A percentile compares a stretch with the other conserved stretches of the same genome.
Conservation (phyloP, 1,140 invertebrate species). For the Diabrotica virgifera region DNA sequence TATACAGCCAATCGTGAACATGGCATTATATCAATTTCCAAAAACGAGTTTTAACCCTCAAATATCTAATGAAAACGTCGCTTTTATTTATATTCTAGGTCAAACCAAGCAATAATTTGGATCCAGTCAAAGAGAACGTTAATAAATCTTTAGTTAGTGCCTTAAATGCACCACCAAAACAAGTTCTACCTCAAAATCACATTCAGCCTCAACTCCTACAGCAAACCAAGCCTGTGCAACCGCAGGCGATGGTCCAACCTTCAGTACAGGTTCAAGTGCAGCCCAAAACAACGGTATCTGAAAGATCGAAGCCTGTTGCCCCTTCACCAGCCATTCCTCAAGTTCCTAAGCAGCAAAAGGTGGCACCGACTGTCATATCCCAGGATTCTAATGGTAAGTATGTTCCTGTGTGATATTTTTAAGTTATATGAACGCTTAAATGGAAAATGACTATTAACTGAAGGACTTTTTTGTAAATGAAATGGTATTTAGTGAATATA, state of each 20-base stretch:
- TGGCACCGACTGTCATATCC: slow-evolving; percentile 13
- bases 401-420: not conserved
- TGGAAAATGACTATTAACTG: too few relatives aligned
- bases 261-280: slow-evolving; percentile 30
- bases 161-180: slow-evolving; percentile 27
- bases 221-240: slow-evolving; percentile 29
- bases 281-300: slow-evolving; percentile 6
- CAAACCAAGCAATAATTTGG: slow-evolving; percentile 20
- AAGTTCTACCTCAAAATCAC: slow-evolving; percentile 34
- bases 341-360: slow-evolving; percentile 22
- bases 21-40: too few relatives aligned
- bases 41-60: too few relatives aligned
- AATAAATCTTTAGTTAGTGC: slow-evolving; percentile 29
- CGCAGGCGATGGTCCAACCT: slow-evolving; percentile 32
- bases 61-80: not conserved
- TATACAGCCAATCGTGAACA: too few relatives aligned
- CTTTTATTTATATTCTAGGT: slow-evolving; percentile 1
- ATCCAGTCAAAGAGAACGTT: slow-evolving; percentile 27
- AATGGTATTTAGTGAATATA: too few relatives aligned
- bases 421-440: too few relatives aligned
- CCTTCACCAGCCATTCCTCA: slow-evolving; percentile 6
- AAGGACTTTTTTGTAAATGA: too few relatives aligned
- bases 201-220: slow-evolving; percentile 28
- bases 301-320: slow-evolving; percentile 12
- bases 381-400: slow-evolving; percentile 28